phyloP scores from a whole-genome alignment of 2,797 vertebrate genomes.

The Scyliorhinus canicula region DNA sequence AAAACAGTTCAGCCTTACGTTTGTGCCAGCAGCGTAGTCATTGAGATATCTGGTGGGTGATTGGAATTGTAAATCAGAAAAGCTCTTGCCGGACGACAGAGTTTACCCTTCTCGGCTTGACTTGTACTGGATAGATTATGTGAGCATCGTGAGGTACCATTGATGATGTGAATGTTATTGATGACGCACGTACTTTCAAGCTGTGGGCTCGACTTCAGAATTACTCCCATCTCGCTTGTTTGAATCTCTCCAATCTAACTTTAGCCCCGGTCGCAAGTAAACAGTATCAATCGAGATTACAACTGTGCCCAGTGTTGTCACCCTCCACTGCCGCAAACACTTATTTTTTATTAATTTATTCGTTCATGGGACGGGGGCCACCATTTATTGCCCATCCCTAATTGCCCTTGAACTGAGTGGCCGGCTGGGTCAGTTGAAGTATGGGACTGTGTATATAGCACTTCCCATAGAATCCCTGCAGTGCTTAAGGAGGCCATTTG shows the following conservation, averaged over 20 bases:
- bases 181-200: not conserved
- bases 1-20: not conserved
- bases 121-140: not conserved
- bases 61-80: not conserved
- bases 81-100: not conserved
- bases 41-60: too few species aligned
- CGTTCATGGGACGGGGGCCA: too few species aligned
- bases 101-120: not conserved
- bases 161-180: not conserved
- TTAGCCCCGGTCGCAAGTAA: not conserved
- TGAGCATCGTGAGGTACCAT: not conserved
- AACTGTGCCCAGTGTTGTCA: not conserved
- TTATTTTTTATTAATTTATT: not conserved
- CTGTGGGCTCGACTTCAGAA: not conserved
- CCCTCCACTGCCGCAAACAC: not conserved
- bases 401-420: too few species aligned
- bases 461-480: too few species aligned
- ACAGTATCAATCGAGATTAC: not conserved
- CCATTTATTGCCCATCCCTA: too few species aligned
- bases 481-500: too few species aligned
- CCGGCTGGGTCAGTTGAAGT: too few species aligned
- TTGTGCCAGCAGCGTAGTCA: not conserved
- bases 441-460: too few species aligned
- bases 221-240: not conserved
- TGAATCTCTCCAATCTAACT: not conserved